Conservation (phyloP, 2,797 vertebrate genomes). For the Carapus acus region DNA sequence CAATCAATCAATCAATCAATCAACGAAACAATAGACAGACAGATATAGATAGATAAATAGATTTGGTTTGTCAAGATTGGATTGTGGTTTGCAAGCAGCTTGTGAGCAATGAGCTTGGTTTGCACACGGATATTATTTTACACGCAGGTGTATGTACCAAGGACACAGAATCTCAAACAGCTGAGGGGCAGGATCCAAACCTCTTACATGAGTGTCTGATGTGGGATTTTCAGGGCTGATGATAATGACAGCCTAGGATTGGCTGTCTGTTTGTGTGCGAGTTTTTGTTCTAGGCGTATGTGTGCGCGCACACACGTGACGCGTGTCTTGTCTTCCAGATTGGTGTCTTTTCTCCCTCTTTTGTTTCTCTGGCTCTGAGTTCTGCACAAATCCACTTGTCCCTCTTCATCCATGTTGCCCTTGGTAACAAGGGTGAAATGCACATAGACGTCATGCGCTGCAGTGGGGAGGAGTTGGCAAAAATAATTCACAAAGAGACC, state of each 20-base stretch:
- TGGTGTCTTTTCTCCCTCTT: constrained; percentile 48
- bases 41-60: too few relatives aligned
- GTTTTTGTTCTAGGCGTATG: neutral
- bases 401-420: constrained; percentile 72
- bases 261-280: neutral
- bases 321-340: constrained; percentile 34
- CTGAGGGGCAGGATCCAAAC: neutral
- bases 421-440: constrained; percentile 71
- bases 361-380: constrained; percentile 58
- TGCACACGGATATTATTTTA: constrained; percentile 20
- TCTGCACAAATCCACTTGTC: constrained; percentile 63
- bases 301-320: constrained; percentile 2
- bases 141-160: neutral
- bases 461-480: constrained; percentile 28
- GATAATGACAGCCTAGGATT: too few relatives aligned
- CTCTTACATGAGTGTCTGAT: too few relatives aligned
- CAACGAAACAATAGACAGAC: too few relatives aligned
- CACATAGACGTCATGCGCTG: constrained; percentile 58
- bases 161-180: neutral
- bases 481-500: constrained; percentile 29
- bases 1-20: too few relatives aligned
- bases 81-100: constrained; percentile 15
- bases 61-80: constrained; percentile 41
- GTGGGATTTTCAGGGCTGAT: too few relatives aligned
- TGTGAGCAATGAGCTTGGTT: constrained; percentile 8